Evolutionary conservation across 2,113 vertebrate genomes (phyloP).

Genomic region (Caloenas nicobarica): DNA sequence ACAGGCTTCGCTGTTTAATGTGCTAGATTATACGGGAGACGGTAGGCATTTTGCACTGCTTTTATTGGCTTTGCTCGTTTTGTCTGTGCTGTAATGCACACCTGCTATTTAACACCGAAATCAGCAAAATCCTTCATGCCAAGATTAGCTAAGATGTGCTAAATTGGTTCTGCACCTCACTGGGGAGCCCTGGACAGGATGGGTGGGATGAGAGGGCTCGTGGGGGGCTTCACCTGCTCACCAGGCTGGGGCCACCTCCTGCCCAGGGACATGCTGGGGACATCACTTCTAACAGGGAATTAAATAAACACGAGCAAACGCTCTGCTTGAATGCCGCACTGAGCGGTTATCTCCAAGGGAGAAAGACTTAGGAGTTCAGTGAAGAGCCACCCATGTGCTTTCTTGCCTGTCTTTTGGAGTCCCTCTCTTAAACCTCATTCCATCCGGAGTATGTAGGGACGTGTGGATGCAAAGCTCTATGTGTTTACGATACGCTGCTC

Average conservation of each 20-base stretch:
- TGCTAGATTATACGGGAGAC: not conserved
- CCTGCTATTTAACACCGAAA: slow-evolving; percentile 17
- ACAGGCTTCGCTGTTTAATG: not conserved
- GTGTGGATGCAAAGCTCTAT: accelerated
- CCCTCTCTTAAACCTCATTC: not conserved
- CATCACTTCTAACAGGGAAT: not conserved
- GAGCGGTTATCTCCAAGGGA: not conserved
- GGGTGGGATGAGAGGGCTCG: accelerated
- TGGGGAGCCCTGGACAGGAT: accelerated
- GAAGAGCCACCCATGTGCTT: not conserved
- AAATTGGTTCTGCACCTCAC: not conserved
- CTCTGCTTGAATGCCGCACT: not conserved
- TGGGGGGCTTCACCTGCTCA: not conserved
- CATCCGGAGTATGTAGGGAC: no score
- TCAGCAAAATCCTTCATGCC: not conserved
- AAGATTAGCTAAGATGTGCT: not conserved
- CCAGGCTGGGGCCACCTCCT: not conserved
- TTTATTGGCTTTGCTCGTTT: not conserved
- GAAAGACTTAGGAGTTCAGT: not conserved
- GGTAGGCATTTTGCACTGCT: not conserved
- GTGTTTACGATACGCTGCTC: not conserved
- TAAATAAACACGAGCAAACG: not conserved
- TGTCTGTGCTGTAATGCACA: slow-evolving; percentile 17
- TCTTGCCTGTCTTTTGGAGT: not conserved
- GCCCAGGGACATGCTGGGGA: not conserved